Evolutionary conservation across 2,797 vertebrate genomes (phyloP).

Genomic region (Mareca strepera): DNA sequence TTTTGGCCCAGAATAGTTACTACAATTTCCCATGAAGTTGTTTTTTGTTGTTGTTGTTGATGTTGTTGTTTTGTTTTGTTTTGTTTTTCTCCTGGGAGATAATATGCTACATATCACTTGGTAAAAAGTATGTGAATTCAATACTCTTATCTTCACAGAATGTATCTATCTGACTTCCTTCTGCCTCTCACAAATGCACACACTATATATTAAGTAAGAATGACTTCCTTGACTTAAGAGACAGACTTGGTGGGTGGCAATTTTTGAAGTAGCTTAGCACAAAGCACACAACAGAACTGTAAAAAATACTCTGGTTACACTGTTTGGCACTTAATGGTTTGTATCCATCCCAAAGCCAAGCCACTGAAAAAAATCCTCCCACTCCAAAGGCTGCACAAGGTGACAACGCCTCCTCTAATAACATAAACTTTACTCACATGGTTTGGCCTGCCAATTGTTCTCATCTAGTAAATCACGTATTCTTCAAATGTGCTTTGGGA

Average conservation of each 20-base stretch:
- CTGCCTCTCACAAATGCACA: background rate
- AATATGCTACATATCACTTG: background rate
- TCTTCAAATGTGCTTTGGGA: constrained; percentile 13
- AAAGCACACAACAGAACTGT: constrained; percentile 41
- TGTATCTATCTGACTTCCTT: background rate
- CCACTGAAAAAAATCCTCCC: constrained; percentile 45
- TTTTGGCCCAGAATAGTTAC: background rate
- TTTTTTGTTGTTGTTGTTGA: background rate
- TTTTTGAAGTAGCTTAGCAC: constrained; percentile 60
- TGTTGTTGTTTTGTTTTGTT: background rate
- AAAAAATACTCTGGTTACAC: constrained; percentile 29
- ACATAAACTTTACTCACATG: constrained; percentile 53
- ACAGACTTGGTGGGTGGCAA: constrained; percentile 32
- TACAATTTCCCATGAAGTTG: background rate
- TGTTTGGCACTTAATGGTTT: constrained; percentile 60
- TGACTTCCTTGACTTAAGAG: constrained; percentile 49
- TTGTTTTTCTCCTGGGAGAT: background rate
- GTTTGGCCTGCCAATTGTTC: constrained; percentile 57
- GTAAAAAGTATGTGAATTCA: background rate
- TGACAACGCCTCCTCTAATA: constrained; percentile 57
- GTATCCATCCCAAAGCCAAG: constrained; percentile 62
- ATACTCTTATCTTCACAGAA: background rate
- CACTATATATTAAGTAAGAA: constrained; percentile 17
- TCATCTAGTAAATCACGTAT: constrained; percentile 52
- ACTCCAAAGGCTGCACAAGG: constrained; percentile 57